A percentile compares a stretch with the other conserved stretches of the same genome.
These are phyloP conservation scores for Fregata magnificens DNA, from an alignment of 2,113 vertebrate genomes.

Conservation along the genomic window DNA sequence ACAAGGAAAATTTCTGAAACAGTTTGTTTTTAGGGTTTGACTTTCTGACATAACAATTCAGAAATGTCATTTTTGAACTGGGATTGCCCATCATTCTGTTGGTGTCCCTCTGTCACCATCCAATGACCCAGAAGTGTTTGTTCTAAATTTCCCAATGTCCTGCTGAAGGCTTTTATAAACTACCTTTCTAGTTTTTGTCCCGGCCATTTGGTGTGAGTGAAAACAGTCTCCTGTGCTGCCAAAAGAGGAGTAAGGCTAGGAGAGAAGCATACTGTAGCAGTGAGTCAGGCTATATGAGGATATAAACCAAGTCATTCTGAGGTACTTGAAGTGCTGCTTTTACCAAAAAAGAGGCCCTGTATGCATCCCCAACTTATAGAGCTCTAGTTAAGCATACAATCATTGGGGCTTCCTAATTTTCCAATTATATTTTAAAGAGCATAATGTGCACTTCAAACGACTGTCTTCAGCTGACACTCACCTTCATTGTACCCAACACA, in stretches of 20 bases:
- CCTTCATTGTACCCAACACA: neutral
- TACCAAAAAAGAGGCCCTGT: neutral
- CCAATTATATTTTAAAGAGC: neutral
- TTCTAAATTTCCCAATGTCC: neutral
- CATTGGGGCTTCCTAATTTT: neutral
- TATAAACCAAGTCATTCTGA: neutral
- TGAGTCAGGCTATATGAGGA: fast-evolving
- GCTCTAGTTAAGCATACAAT: neutral
- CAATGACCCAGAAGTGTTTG: neutral
- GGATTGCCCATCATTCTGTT: neutral
- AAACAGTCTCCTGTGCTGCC: neutral
- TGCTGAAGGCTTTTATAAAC: neutral
- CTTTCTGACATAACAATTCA: neutral
- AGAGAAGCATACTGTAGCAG: neutral
- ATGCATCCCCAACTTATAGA: neutral
- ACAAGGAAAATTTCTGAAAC: neutral
- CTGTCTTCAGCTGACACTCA: neutral
- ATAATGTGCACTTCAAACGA: neutral
- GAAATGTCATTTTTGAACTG: neutral
- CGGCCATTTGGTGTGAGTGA: neutral
- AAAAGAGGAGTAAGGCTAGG: neutral
- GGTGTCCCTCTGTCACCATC: neutral
- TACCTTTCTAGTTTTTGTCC: neutral
- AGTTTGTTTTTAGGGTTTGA: neutral
- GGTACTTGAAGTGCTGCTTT: neutral